Conservation (phyloP, 2,113 vertebrate genomes). For the Carassius carassius region DNA sequence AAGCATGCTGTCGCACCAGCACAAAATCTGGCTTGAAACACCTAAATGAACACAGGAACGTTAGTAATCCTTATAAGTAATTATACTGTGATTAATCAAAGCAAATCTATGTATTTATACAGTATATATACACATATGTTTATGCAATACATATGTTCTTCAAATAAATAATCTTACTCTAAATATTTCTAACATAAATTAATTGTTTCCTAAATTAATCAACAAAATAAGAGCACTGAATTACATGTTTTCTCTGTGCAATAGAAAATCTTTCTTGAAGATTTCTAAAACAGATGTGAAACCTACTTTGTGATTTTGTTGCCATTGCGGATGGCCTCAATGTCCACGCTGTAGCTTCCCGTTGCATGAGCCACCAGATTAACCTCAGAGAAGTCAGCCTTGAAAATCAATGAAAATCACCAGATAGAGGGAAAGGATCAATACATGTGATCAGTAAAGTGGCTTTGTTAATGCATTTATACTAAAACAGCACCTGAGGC, state of each 20-base stretch:
- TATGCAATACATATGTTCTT: neutral
- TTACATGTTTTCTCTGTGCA: neutral
- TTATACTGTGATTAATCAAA: neutral
- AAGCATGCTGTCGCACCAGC: constrained; percentile 88
- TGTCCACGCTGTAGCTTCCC: constrained; percentile 82
- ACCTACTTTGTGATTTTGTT: constrained; percentile 85
- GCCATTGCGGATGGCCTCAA: constrained; percentile 84
- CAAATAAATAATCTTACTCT: neutral
- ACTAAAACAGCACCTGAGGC: constrained; percentile 1
- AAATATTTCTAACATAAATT: neutral
- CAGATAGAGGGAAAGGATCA: neutral
- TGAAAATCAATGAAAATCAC: constrained; percentile 37
- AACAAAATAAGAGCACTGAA: neutral
- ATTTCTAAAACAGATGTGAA: neutral
- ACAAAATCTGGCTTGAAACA: constrained; percentile 89
- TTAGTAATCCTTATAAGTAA: neutral
- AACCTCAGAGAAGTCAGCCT: constrained; percentile 90
- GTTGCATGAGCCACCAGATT: constrained; percentile 85
- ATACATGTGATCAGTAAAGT: neutral
- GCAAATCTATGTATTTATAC: neutral
- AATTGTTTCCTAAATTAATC: neutral
- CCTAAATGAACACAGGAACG: constrained; percentile 65
- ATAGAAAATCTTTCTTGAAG: neutral
- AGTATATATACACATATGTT: neutral
- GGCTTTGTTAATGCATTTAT: neutral